A percentile compares a stretch with the other conserved stretches of the same genome.
Evolutionary conservation across 2,888 invertebrate species (phyloP).

Genomic region (Drosophila hamatofila): DNA sequence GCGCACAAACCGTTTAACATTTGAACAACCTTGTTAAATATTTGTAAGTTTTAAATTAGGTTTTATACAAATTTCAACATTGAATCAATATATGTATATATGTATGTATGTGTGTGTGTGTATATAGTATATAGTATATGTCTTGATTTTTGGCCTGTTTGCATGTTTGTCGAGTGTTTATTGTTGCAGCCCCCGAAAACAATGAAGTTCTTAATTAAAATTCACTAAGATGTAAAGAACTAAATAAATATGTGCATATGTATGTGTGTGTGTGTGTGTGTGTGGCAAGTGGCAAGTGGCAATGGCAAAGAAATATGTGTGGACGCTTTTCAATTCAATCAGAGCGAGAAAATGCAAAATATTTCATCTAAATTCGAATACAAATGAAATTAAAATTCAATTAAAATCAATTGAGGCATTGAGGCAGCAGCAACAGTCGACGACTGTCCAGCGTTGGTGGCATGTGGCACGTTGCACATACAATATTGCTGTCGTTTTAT

Average conservation of each 20-base stretch:
- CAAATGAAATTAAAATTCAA: slow-evolving; percentile 61
- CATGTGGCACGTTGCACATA: slow-evolving; percentile 12
- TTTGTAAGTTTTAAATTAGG: slow-evolving; percentile 30
- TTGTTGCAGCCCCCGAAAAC: slow-evolving; percentile 40
- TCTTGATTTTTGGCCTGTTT: slow-evolving; percentile 7
- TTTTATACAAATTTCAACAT: slow-evolving; percentile 26
- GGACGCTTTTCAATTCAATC: slow-evolving; percentile 14
- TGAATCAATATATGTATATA: slow-evolving; percentile 7
- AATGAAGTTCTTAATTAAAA: slow-evolving; percentile 73
- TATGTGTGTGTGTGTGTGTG: background rate
- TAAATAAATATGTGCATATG: slow-evolving; percentile 29
- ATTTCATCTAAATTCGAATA: slow-evolving; percentile 39
- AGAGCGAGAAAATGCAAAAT: slow-evolving; percentile 25
- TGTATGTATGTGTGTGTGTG: background rate
- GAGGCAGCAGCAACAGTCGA: slow-evolving; percentile 6
- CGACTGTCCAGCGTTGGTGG: slow-evolving; percentile 3
- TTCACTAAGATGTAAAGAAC: slow-evolving; percentile 54
- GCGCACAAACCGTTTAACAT: slow-evolving; percentile 52
- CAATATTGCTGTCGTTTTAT: slow-evolving; percentile 2
- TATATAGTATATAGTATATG: slow-evolving; percentile 7
- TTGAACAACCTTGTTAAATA: slow-evolving; percentile 61
- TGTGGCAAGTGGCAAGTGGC: slow-evolving; percentile 14
- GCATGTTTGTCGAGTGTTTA: slow-evolving; percentile 23
- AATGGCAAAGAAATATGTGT: slow-evolving; percentile 17
- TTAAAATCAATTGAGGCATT: slow-evolving; percentile 65